phyloP scores from a whole-genome alignment of 2,888 invertebrate species.

The Rhabditoides inermis region DNA sequence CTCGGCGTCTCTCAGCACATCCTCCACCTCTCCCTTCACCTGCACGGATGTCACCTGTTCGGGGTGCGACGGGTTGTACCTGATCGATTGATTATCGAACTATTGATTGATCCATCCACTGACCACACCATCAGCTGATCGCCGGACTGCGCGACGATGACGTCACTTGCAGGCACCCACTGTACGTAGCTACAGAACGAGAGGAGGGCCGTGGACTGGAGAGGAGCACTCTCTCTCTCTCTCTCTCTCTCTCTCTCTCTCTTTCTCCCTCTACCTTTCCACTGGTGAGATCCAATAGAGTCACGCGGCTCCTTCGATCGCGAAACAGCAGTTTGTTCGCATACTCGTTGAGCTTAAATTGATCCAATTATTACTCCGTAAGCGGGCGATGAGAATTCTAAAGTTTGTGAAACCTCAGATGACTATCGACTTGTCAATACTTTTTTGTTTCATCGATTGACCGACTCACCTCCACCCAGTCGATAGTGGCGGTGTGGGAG shows the following conservation, averaged over 20 bases:
- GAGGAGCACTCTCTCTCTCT: too few species aligned
- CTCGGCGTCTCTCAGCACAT: conserved; percentile 67
- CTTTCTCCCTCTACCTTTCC: too few species aligned
- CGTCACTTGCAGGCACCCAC: conserved; percentile 89
- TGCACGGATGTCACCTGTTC: conserved; percentile 72
- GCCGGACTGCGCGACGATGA: conserved; percentile 87
- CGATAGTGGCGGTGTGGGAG: conserved; percentile 82
- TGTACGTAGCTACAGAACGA: conserved; percentile 64
- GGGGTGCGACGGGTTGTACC: conserved; percentile 76
- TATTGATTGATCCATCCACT: neutral
- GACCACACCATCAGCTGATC: conserved; percentile 81
- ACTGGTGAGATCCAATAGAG: conserved; percentile 59
- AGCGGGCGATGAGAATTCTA: too few species aligned
- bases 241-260: too few species aligned
- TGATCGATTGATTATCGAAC: neutral
- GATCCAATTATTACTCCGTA: too few species aligned
- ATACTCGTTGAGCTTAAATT: conserved; percentile 73
- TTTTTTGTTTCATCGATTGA: too few species aligned
- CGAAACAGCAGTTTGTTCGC: conserved; percentile 79
- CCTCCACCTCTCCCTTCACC: conserved; percentile 72
- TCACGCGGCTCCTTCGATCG: conserved; percentile 71
- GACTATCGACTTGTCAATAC: too few species aligned
- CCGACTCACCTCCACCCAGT: conserved; percentile 73
- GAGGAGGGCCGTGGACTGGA: conserved; percentile 53
- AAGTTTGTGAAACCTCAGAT: too few species aligned